These are phyloP conservation scores for Callithrix jacchus DNA, from an alignment of 2,113 vertebrate species.

Conservation along the genomic window DNA sequence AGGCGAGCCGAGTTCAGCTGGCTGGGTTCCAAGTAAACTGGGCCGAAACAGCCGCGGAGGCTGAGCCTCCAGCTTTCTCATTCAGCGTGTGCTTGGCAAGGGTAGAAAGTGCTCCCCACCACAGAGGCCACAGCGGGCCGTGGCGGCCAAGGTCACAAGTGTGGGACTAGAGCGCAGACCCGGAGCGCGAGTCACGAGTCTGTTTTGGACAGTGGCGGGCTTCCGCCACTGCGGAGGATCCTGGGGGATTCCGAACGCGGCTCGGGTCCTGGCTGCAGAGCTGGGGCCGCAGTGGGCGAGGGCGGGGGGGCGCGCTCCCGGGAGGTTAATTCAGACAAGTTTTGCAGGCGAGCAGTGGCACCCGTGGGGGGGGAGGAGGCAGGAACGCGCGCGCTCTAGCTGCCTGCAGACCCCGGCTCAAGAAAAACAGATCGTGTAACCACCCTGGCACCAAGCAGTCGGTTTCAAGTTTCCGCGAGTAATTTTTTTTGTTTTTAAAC, in stretches of 20 bases:
- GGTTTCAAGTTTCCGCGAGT: conserved; percentile 42
- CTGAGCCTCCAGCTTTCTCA: not conserved
- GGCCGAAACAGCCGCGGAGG: not conserved
- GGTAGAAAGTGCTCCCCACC: not conserved
- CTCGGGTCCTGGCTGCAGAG: fast-evolving
- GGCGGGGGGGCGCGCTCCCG: not conserved
- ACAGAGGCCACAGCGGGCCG: conserved; percentile 82
- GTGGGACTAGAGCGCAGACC: not conserved
- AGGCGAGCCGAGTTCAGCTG: not conserved
- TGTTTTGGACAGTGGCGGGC: conserved; percentile 73
- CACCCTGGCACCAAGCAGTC: not conserved
- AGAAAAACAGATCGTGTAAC: conserved; percentile 40
- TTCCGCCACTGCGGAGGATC: conserved; percentile 9
- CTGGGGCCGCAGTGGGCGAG: not conserved
- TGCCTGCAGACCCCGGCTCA: conserved; percentile 6
- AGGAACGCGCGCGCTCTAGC: conserved; percentile 39
- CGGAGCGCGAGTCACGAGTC: conserved; percentile 68
- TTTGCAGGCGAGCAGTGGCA: not conserved
- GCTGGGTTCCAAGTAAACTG: not conserved
- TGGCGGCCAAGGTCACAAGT: conserved; percentile 73
- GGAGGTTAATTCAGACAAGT: conserved; percentile 45
- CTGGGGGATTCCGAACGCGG: not conserved
- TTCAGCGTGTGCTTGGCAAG: not conserved
- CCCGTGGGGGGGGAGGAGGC: not conserved
- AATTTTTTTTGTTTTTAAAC: not conserved